Base-by-base conservation (phyloP, 2,888 invertebrate genomes). In the Archips crataeganus region DNA sequence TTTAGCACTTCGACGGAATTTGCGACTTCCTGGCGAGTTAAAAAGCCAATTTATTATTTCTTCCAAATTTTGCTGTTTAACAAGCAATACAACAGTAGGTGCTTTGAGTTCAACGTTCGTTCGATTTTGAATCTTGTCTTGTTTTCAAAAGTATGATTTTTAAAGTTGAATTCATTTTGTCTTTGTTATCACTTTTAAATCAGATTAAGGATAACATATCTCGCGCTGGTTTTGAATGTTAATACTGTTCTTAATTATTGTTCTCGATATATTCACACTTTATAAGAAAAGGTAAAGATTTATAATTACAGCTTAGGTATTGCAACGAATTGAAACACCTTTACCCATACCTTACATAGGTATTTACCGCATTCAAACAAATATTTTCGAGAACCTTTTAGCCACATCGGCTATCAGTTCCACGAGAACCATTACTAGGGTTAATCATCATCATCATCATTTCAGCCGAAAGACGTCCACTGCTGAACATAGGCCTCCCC, bases 1-100 rank as follows among this genome's bases (percentile, higher is more conserved):
- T 62, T 72, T 62, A 62, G 61, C 66, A 61, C 61, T 71, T 67
- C 34, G 13, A 23, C n/a, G 13, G n/a, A 62, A 62, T 72, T 72
- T 54, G 66, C 54, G 42, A 42, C 51, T 66, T 71, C 51, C 71
- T 61, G 45, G n/a, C 60, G 5, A 65, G 63, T 70, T 54, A 45
- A 47, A 9, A 11, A 47, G 47, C 47, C 34, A n/a, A 47, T 34
- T 63, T 63, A 32, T 2, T 62, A 23, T 32, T 34, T 32, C 13
- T 47, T 13, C 32, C 1, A 47, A 45, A 47, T 32, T 47, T 47
- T 32, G 32, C 57, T 47, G 8, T 47, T 13, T 34, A 10, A 62
- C n/a, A 13, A 54, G 10, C 9, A 32, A 47, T 47, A 32, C n/a
- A n/a, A n/a, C 3, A 32, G 45, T 45, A 23, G 10, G 2, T 15